Conservation (phyloP, 2,888 invertebrate species). For the Lasioglossum lativentre region DNA sequence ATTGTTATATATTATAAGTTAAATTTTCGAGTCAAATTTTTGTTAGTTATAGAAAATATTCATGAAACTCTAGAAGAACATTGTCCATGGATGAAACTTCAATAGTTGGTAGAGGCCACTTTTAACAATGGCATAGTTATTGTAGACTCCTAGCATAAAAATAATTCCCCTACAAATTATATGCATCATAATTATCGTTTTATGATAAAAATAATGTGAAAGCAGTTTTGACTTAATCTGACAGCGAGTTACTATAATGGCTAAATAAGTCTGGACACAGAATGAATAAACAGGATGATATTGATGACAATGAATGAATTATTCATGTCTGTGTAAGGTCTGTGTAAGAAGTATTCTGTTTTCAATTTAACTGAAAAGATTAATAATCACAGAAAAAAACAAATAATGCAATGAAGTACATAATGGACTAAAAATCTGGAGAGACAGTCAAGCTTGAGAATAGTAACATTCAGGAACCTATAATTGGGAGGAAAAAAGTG, state of each 20-base stretch:
- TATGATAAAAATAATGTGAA: not conserved
- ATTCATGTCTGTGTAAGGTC: not conserved
- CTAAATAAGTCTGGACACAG: not conserved
- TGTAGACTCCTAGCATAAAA: not conserved
- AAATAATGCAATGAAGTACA: not conserved
- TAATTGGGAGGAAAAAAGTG: not conserved
- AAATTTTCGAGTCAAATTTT: not conserved
- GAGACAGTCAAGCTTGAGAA: not conserved
- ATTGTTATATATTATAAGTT: not conserved
- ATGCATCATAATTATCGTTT: not conserved
- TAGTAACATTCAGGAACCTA: not conserved
- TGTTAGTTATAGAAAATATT: not conserved
- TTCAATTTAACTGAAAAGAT: not conserved
- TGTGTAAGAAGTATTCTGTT: constrained; percentile 5
- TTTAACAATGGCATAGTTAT: not conserved
- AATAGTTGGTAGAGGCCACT: not conserved
- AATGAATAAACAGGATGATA: not conserved
- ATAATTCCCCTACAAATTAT: not conserved
- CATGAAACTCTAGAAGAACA: too few relatives aligned
- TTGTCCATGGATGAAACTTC: not conserved
- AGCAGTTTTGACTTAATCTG: not conserved
- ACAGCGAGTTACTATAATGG: not conserved
- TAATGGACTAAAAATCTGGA: too few relatives aligned
- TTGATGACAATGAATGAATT: not conserved
- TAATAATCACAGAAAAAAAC: not conserved